Conservation (phyloP, 2,888 invertebrate species). For the Chaitophorus viminalis region DNA sequence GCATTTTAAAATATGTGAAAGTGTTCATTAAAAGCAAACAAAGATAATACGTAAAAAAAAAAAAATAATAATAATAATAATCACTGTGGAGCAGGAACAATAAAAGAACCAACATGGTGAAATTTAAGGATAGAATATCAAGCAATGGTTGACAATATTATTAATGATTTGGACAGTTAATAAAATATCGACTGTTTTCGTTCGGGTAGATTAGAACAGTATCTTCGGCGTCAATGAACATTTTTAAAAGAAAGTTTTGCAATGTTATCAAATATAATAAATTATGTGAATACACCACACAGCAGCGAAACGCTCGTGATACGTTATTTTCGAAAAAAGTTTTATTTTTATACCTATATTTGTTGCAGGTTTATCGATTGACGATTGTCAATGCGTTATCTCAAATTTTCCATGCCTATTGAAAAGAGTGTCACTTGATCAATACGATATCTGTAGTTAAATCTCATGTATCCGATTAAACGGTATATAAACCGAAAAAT, state of each 20-base stretch:
- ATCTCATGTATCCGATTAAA: not conserved
- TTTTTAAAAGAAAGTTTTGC: slow-evolving; percentile 33
- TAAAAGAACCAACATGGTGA: not conserved
- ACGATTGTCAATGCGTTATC: not conserved
- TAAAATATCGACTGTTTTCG: slow-evolving; percentile 28
- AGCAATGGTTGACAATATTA: slow-evolving; percentile 27
- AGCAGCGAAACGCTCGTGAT: not conserved
- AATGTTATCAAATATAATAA: slow-evolving; percentile 32
- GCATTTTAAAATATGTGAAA: not conserved
- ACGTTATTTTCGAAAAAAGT: not conserved
- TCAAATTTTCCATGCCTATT: not conserved
- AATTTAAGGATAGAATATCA: not conserved
- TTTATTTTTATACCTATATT: not conserved
- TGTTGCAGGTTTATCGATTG: too few species aligned
- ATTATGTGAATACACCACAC: slow-evolving; percentile 5
- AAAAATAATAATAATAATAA: not conserved
- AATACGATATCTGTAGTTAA: not conserved
- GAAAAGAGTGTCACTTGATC: not conserved
- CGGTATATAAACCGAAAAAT: too few species aligned
- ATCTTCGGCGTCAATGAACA: slow-evolving; percentile 43
- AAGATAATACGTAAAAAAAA: not conserved
- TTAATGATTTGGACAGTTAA: slow-evolving; percentile 39
- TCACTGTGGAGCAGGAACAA: not conserved
- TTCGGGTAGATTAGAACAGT: slow-evolving; percentile 23
- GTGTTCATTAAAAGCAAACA: not conserved